Percentiles rank a stretch among this genome's conserved stretches.
Conservation (phyloP, 2,888 invertebrate genomes). For the Mycogona germanica region DNA sequence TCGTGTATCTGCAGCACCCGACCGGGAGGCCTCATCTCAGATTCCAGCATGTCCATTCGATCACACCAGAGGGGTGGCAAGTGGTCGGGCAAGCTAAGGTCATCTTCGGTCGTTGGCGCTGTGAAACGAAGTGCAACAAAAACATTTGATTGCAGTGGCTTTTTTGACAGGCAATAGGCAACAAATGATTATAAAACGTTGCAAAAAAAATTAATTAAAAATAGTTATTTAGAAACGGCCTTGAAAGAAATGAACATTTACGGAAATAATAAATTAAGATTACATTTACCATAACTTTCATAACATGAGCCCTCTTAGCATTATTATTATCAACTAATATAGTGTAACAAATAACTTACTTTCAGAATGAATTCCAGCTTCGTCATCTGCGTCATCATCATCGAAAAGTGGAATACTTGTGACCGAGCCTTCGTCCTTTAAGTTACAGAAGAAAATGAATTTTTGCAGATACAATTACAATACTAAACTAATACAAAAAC, state of each 20-base stretch:
- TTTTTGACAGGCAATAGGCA: too few relatives aligned
- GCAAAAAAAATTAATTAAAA: not conserved
- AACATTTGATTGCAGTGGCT: too few relatives aligned
- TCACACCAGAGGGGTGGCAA: conserved; percentile 59
- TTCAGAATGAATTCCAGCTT: not conserved
- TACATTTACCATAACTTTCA: too few relatives aligned
- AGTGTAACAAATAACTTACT: not conserved
- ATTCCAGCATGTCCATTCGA: conserved; percentile 47
- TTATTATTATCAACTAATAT: too few relatives aligned
- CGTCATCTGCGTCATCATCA: conserved; percentile 3
- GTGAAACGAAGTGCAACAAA: not conserved
- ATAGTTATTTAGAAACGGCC: too few relatives aligned
- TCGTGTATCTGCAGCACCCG: conserved; percentile 85
- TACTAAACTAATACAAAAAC: too few relatives aligned
- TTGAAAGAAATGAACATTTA: too few relatives aligned
- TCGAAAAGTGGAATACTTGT: conserved; percentile 2
- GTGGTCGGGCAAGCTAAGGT: conserved; percentile 1
- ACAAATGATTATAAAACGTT: not conserved
- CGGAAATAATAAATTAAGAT: too few relatives aligned
- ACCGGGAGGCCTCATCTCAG: conserved; percentile 74
- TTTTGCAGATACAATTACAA: too few relatives aligned
- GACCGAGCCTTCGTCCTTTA: conserved; percentile 10
- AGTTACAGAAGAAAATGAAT: too few relatives aligned
- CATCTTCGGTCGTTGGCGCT: conserved; percentile 8
- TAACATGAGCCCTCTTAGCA: too few relatives aligned